Percentiles rank a stretch among this genome's conserved stretches.
Evolutionary conservation across 2,797 vertebrate genomes (phyloP).

Genomic region (Eutrigla gurnardus): DNA sequence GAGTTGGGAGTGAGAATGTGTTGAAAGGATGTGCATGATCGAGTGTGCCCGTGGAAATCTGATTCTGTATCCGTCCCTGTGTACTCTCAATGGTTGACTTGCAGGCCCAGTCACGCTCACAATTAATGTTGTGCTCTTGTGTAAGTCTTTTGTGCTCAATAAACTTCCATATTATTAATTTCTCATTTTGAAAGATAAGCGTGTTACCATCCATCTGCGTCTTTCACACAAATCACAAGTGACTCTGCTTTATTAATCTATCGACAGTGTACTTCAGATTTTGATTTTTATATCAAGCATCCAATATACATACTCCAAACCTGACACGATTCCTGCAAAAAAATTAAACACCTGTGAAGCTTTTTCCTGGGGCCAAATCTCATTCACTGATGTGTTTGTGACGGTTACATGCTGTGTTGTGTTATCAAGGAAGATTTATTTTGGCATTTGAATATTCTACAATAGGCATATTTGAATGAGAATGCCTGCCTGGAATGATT

Average conservation of each 20-base stretch:
- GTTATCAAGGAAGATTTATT: conserved; percentile 61
- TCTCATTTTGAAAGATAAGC: conserved; percentile 35
- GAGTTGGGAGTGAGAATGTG: background rate
- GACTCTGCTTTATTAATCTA: conserved; percentile 44
- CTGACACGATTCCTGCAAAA: conserved; percentile 32
- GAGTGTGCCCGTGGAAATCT: background rate
- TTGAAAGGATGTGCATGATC: background rate
- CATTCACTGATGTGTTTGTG: conserved; percentile 44
- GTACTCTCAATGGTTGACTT: background rate
- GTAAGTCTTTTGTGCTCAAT: background rate
- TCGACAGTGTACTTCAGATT: conserved; percentile 33
- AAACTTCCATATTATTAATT: conserved; percentile 20
- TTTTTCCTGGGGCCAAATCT: conserved; percentile 47
- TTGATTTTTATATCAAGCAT: conserved; percentile 38
- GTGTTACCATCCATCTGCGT: conserved; percentile 5
- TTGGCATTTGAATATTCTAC: conserved; percentile 59
- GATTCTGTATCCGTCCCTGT: background rate
- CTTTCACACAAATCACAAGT: conserved; percentile 36
- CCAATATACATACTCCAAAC: conserved; percentile 15
- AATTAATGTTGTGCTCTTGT: background rate
- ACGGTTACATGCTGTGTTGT: conserved; percentile 43
- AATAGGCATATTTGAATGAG: conserved; percentile 58
- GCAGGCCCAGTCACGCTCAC: background rate
- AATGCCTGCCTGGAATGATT: conserved; percentile 60
- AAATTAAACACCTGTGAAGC: conserved; percentile 51